Base-by-base conservation (phyloP, 2,113 vertebrate species). In the Macroglossus sobrinus region DNA sequence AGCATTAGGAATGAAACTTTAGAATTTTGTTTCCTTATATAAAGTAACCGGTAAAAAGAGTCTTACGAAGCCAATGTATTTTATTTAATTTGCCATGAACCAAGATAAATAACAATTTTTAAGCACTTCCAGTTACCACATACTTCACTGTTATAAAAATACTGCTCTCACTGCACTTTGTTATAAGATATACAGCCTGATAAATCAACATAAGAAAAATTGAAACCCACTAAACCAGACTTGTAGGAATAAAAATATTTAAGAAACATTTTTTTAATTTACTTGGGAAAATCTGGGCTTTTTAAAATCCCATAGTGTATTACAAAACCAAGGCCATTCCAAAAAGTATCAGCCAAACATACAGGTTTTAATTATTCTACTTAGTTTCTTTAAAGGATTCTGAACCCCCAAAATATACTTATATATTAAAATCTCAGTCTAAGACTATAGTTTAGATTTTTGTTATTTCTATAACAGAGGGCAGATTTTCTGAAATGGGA, bases 361-460 rank as follows among this genome's bases (percentile, higher is more conserved):
- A 85, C 0, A 68, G 6, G 4, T 89, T 95, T 94, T n/a, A 89
- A 38, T 82, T 91, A 63, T 12, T n/a, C 11, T 40, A 28, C 22
- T 96, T 64, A 26, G 59, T 75, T 91, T 53, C 71, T 50, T 94
- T 93, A 95, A 96, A 95, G 14, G 53, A 28, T 38, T 94, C 57
- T 75, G 10, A 53, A 12, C 26, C 30, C 63, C 63, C 59, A 86
- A 72, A 40, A 61, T 0, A 0, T n/a, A 47, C 55, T 82, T 91
- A 43, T 15, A 93, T 7, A n/a, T 43, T 79, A 75, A 86, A 95
- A 69, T 86, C 35, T 91, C 63, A 90, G 8, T 45, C 66, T 69
- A 88, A 68, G 10, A 61, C 1, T 75, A 2, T 28, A 81, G 33
- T 86, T 97, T 90, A 84, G 43, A 38, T 89, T 55, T 80, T n/a